These are phyloP conservation scores for Melitaea athalia DNA, from an alignment of 2,888 invertebrate genomes.

Conservation along the genomic window DNA sequence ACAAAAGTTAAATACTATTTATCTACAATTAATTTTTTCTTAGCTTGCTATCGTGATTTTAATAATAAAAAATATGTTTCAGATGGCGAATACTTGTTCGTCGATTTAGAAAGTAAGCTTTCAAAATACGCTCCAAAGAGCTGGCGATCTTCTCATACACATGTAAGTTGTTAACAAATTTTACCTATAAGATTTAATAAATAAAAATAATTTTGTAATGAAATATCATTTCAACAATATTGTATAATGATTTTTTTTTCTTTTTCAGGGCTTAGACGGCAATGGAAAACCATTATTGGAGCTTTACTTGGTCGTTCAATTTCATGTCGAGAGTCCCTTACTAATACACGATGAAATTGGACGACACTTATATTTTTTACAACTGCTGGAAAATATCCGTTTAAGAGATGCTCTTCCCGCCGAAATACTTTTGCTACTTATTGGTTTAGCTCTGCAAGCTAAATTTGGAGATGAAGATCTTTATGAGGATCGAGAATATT, in stretches of 20 bases:
- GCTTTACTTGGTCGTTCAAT: slow-evolving; percentile 95
- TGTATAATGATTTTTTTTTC: slow-evolving; percentile 44
- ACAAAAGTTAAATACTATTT: neutral
- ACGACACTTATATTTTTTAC: slow-evolving; percentile 96
- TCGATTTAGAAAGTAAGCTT: slow-evolving; percentile 96
- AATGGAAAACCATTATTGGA: slow-evolving; percentile 94
- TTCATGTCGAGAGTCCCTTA: slow-evolving; percentile 95
- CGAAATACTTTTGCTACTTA: slow-evolving; percentile 89
- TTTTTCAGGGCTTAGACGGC: slow-evolving; percentile 90
- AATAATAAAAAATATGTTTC: slow-evolving; percentile 26
- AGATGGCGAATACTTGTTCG: slow-evolving; percentile 98
- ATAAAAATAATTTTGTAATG: neutral
- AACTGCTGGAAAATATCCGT: slow-evolving; percentile 93
- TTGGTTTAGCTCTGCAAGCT: slow-evolving; percentile 95
- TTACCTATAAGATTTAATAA: slow-evolving; percentile 6
- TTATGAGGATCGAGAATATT: slow-evolving; percentile 76
- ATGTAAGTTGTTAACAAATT: slow-evolving; percentile 83
- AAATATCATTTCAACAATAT: neutral
- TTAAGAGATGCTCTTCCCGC: slow-evolving; percentile 84
- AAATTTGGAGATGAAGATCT: slow-evolving; percentile 90
- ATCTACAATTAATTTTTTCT: neutral
- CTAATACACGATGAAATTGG: slow-evolving; percentile 95
- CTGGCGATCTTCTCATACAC: slow-evolving; percentile 96
- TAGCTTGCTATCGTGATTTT: neutral
- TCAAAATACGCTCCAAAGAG: slow-evolving; percentile 98